These are phyloP conservation scores for Hycleus phaleratus DNA, from an alignment of 1,140 invertebrate species.

Conservation along the genomic window DNA sequence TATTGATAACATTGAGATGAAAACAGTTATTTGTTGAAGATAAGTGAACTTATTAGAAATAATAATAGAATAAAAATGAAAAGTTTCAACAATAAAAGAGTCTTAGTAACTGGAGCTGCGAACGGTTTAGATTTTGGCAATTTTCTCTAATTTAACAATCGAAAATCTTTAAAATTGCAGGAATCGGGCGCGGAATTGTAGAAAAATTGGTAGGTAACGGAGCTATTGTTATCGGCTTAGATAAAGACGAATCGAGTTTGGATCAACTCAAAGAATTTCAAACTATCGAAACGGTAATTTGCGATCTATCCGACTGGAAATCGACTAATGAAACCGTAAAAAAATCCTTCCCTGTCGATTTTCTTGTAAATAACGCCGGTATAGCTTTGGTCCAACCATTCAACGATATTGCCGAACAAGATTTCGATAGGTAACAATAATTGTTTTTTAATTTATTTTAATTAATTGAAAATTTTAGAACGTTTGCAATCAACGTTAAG, in stretches of 20 bases:
- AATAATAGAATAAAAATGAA: no score
- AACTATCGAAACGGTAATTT: constrained; percentile 51
- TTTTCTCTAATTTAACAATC: background rate
- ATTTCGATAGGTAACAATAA: constrained; percentile 58
- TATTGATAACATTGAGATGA: no score
- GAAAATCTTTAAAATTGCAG: constrained; percentile 32
- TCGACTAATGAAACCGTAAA: constrained; percentile 52
- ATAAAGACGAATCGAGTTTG: constrained; percentile 19
- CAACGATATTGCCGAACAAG: constrained; percentile 52
- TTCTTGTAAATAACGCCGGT: constrained; percentile 77
- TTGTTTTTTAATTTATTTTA: background rate
- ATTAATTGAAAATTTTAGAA: constrained; percentile 44
- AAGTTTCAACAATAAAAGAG: constrained; percentile 45
- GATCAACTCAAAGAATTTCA: constrained; percentile 57
- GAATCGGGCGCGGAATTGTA: constrained; percentile 49
- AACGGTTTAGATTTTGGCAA: constrained; percentile 41
- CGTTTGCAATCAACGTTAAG: constrained; percentile 75
- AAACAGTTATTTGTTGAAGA: no score
- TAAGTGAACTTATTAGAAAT: no score
- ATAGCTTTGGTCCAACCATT: constrained; percentile 53
- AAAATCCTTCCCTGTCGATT: constrained; percentile 53
- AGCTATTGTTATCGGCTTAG: constrained; percentile 49
- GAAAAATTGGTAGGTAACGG: constrained; percentile 43
- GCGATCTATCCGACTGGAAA: constrained; percentile 70
- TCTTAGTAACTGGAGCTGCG: constrained; percentile 54